Conservation (phyloP, 1,140 invertebrate genomes). For the Copidosoma floridanum region DNA sequence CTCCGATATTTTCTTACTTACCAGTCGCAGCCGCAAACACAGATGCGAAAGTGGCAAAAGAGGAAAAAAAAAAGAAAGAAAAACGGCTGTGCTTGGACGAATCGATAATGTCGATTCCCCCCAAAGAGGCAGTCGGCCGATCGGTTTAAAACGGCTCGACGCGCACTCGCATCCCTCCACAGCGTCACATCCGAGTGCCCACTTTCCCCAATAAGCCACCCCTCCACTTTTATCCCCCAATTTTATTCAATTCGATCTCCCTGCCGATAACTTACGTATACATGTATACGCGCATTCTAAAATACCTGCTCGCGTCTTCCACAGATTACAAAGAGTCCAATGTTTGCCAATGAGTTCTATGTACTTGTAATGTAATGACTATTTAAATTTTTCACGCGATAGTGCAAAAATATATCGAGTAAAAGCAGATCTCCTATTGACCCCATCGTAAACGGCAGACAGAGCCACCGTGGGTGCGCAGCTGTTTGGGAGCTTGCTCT, state of each 20-base stretch:
- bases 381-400: not conserved
- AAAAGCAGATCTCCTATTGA: too few relatives aligned
- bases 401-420: too few relatives aligned
- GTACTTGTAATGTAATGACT: not conserved
- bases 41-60: too few relatives aligned
- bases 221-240: conserved; percentile 17
- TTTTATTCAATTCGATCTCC: conserved; percentile 25
- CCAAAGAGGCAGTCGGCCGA: not conserved
- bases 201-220: not conserved
- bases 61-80: too few relatives aligned
- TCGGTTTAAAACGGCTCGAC: too few relatives aligned
- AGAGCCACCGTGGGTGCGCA: too few relatives aligned
- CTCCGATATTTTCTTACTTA: not conserved
- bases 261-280: conserved; percentile 1
- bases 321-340: too few relatives aligned
- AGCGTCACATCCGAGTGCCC: not conserved
- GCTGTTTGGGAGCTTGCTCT: not conserved
- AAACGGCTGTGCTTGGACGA: too few relatives aligned
- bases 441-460: not conserved
- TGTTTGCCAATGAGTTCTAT: too few relatives aligned
- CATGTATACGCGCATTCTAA: conserved; percentile 14
- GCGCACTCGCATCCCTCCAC: conserved; percentile 16
- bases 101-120: conserved; percentile 15
- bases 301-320: too few relatives aligned
- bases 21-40: not conserved